A percentile compares a stretch with the other conserved stretches of the same genome.
Conservation (phyloP, 2,113 vertebrate species). For the Spea bombifrons region DNA sequence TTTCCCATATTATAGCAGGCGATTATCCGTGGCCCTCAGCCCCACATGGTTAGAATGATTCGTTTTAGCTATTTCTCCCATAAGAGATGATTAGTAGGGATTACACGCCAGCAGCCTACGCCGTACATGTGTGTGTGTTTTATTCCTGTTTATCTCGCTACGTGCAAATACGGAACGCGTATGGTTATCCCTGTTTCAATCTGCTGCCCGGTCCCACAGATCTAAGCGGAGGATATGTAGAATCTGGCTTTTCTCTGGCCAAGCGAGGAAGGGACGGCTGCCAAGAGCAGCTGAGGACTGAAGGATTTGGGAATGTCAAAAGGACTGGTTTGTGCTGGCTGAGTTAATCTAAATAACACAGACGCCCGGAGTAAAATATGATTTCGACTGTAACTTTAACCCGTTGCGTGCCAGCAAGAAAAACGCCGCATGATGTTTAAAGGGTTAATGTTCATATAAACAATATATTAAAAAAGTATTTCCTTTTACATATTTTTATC, state of each 20-base stretch:
- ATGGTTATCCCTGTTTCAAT: slow-evolving; percentile 10
- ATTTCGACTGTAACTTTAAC: slow-evolving; percentile 48
- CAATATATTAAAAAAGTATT: too few species aligned
- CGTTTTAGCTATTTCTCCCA: neutral
- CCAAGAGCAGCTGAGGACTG: slow-evolving; percentile 54
- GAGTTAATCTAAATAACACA: slow-evolving; percentile 61
- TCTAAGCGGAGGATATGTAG: slow-evolving; percentile 51
- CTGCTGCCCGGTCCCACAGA: slow-evolving; percentile 1
- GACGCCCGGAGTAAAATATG: slow-evolving; percentile 46
- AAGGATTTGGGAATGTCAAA: slow-evolving; percentile 57
- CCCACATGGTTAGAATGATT: neutral
- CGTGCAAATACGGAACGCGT: neutral
- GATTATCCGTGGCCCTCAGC: too few species aligned
- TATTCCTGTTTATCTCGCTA: neutral
- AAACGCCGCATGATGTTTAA: too few species aligned
- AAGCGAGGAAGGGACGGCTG: slow-evolving; percentile 56
- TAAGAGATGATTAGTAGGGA: neutral
- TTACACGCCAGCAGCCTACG: neutral
- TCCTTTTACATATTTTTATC: too few species aligned
- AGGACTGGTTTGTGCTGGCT: slow-evolving; percentile 56
- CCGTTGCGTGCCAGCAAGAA: neutral
- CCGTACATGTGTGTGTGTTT: neutral
- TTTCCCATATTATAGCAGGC: too few species aligned
- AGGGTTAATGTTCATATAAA: too few species aligned
- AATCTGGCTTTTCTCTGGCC: slow-evolving; percentile 55